phyloP scores from a whole-genome alignment of 2,797 vertebrate species.

The Coreius guichenoti region DNA sequence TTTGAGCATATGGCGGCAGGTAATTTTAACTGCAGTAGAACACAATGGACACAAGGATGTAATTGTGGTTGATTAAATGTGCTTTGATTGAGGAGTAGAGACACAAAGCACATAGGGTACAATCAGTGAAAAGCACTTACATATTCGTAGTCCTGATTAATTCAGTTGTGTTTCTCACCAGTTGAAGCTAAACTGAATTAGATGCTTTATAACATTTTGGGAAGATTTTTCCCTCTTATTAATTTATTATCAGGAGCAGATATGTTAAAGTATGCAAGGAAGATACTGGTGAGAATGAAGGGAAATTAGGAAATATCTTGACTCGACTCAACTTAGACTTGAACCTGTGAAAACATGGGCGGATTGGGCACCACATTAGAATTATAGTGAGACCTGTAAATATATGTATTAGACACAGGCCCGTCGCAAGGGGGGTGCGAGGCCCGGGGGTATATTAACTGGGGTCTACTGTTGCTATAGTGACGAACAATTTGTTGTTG shows the following conservation, averaged over 20 bases:
- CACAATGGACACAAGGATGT: not conserved
- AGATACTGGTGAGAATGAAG: not conserved
- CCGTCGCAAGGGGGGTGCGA: too few species aligned
- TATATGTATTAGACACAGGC: too few species aligned
- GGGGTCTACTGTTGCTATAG: too few species aligned
- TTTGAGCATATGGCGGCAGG: constrained; percentile 16
- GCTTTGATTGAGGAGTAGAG: constrained; percentile 6
- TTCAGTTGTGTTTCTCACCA: not conserved
- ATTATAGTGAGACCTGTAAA: too few species aligned
- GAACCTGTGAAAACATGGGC: too few species aligned
- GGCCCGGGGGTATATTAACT: too few species aligned
- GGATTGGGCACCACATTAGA: too few species aligned
- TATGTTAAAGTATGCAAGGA: not conserved
- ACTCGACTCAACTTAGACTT: too few species aligned
- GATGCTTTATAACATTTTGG: not conserved
- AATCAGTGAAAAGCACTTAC: not conserved
- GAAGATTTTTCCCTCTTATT: not conserved
- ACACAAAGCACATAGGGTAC: not conserved
- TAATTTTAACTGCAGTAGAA: constrained; percentile 3
- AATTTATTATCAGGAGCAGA: not conserved
- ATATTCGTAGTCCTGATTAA: not conserved
- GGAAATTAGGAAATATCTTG: not conserved
- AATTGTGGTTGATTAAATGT: constrained; percentile 25
- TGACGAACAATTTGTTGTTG: too few species aligned
- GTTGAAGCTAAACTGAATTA: not conserved